Percentiles rank a stretch among this genome's conserved stretches.
Evolutionary conservation across 2,888 invertebrate species (phyloP).

Genomic region (Sialis fuliginosa): DNA sequence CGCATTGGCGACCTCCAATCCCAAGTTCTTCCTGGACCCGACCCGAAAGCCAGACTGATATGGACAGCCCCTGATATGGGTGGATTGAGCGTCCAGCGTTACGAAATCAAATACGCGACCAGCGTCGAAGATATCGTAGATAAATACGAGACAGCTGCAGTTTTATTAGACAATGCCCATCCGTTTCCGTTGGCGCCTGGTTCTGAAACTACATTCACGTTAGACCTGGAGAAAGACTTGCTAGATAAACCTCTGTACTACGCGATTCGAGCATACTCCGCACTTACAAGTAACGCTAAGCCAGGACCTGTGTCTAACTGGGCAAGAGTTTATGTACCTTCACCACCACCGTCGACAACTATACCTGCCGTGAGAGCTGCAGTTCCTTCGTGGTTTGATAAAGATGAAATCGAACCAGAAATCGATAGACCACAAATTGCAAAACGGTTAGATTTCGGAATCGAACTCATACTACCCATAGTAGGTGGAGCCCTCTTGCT

Average conservation of each 20-base stretch:
- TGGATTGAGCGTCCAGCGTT: constrained; percentile 28
- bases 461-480: constrained; percentile 30
- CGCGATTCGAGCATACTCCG: constrained; percentile 30
- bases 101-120: constrained; percentile 30
- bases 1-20: constrained; percentile 35
- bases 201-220: constrained; percentile 29
- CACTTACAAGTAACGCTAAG: constrained; percentile 19
- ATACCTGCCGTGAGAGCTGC: constrained; percentile 22
- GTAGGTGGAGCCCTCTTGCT: constrained; percentile 27
- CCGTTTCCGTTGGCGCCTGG: constrained; percentile 31
- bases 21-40: constrained; percentile 25
- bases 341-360: constrained; percentile 31
- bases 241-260: constrained; percentile 32
- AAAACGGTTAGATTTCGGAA: constrained; percentile 22
- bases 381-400: constrained; percentile 21
- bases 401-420: constrained; percentile 17
- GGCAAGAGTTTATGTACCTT: constrained; percentile 30
- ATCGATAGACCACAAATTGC: constrained; percentile 23
- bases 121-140: constrained; percentile 27
- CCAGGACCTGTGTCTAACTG: constrained; percentile 33
- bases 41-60: constrained; percentile 29
- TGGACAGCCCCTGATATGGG: constrained; percentile 44
- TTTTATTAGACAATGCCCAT: constrained; percentile 25
- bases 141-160: constrained; percentile 26
- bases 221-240: constrained; percentile 27